Base-by-base conservation (phyloP, 2,888 invertebrate species). In the Phengaris arion region DNA sequence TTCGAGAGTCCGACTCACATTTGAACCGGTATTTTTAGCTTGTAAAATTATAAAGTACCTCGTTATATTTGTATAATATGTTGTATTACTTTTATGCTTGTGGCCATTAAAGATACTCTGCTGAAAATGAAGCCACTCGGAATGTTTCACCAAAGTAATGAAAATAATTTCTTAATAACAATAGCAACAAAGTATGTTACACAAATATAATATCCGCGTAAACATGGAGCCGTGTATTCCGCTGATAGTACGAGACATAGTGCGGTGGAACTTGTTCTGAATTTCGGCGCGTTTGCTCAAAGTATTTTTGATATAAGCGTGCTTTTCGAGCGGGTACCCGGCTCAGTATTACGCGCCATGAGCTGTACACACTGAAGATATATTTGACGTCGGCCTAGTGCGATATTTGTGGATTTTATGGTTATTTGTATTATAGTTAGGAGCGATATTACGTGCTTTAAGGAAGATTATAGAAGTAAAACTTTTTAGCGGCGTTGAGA, bases 201-300 rank as follows among this genome's bases (percentile, higher is more conserved):
- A 70, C 48, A 51, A 51, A 70, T 45, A 70, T 70, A 70, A 70
- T 70, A 70, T 12, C 22, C 46, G 69, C n/a, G 15, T 51, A 45
- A 35, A 64, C 64, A 64, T 6, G 10, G 22, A 15, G 10, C 35
- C 64, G 12, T 35, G 64, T 35, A 12, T 12, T 6, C 12, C 64
- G 64, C 64, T 64, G 64, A 64, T 64, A 64, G n/a, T n/a, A n/a
- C 55, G n/a, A 12, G 35, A 64, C 64, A 52, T 54, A 13, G 54
- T 22, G 12, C 12, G 45, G 64, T 22, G 51, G 76, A 79, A 79
- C 77, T 79, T 76, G 77, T 69, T 75, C 57, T 68, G 76, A 75
- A 75, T 77, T 79, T 79, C 74, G 59, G 72, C 59, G 68, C 77
- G 76, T 79, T 79, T 79, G 77, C 77, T 78, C 76, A 79, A 79